phyloP scores from a whole-genome alignment of 1,140 invertebrate genomes.

The Manduca sexta region DNA sequence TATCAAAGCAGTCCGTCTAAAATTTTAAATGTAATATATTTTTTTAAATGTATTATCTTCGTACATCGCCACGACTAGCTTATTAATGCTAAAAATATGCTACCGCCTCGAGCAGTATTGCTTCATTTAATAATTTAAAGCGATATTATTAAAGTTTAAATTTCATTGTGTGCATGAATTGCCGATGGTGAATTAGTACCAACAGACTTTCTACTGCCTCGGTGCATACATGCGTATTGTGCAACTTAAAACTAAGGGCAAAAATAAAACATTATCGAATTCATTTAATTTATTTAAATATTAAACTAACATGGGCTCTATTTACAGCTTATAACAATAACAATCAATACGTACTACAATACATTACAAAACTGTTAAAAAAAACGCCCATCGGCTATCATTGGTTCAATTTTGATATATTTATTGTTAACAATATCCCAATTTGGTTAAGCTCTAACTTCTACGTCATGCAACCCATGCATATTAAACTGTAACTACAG shows the following conservation, averaged over 20 bases:
- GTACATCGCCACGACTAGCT: too few species aligned
- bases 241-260: slow-evolving; percentile 21
- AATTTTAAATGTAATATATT: too few species aligned
- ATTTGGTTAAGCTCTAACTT: background rate
- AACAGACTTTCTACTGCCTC: background rate
- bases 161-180: background rate
- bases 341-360: background rate
- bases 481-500: slow-evolving; percentile 13
- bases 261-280: slow-evolving; percentile 56
- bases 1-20: too few species aligned
- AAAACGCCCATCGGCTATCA: background rate
- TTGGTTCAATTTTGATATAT: background rate
- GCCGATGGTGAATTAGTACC: background rate
- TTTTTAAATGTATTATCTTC: too few species aligned
- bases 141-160: background rate
- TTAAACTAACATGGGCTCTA: slow-evolving; percentile 49
- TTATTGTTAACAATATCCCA: background rate
- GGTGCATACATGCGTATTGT: slow-evolving; percentile 18
- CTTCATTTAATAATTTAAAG: background rate
- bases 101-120: background rate
- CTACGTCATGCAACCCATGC: slow-evolving; percentile 13
- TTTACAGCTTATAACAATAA: slow-evolving; percentile 44
- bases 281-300: slow-evolving; percentile 52
- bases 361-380: background rate
- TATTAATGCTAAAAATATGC: too few species aligned